Conservation (phyloP, 2,113 vertebrate genomes). For the Ceratotherium simum region DNA sequence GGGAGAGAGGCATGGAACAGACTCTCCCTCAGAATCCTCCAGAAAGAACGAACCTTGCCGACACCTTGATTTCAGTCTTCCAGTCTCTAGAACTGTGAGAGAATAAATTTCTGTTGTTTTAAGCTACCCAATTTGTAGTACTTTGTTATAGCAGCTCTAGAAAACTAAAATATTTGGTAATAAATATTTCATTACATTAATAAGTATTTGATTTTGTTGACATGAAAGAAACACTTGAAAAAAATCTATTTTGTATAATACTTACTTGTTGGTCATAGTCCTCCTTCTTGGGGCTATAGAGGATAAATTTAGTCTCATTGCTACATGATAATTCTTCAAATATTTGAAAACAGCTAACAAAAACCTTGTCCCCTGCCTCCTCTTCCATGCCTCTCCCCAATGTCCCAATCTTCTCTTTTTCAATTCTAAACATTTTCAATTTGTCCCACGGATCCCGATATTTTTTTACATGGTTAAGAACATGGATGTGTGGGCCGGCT, state of each 20-base stretch:
- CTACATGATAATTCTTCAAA: background rate
- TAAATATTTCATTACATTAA: constrained; percentile 16
- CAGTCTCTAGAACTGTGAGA: background rate
- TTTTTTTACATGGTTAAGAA: background rate
- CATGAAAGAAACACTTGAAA: constrained; percentile 15
- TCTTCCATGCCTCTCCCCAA: background rate
- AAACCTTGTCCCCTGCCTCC: background rate
- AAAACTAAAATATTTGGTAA: constrained; percentile 8
- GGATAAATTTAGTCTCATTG: background rate
- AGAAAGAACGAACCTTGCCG: background rate
- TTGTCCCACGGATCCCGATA: background rate
- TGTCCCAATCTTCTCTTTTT: background rate
- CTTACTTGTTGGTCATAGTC: background rate
- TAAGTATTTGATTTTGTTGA: background rate
- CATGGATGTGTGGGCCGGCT: background rate
- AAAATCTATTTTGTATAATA: background rate
- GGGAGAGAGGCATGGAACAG: background rate
- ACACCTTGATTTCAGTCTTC: background rate
- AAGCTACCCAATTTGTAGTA: background rate
- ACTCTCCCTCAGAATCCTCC: background rate
- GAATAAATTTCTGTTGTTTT: background rate
- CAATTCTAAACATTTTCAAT: constrained; percentile 3
- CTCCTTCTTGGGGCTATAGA: background rate
- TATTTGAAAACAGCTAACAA: constrained; percentile 29
- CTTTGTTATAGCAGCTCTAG: background rate